Conservation (phyloP, 2,797 vertebrate species). For the Acanthiza pusilla region DNA sequence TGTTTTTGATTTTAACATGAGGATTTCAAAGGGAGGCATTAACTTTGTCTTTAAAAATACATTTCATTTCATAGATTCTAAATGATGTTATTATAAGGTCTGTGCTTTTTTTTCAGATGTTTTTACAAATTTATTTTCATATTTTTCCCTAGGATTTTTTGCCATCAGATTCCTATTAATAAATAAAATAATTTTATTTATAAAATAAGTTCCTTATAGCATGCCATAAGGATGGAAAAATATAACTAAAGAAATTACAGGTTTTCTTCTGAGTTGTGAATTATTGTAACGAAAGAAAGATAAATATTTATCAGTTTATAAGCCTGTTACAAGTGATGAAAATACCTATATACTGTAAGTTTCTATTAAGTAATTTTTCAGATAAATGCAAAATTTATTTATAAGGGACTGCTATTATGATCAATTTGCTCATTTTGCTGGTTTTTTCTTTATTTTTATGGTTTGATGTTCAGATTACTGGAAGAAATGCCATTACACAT, state of each 20-base stretch:
- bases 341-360: not conserved
- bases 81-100: slow-evolving; percentile 62
- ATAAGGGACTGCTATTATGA: slow-evolving; percentile 6
- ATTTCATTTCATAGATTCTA: slow-evolving; percentile 67
- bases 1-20: slow-evolving; percentile 77
- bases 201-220: slow-evolving; percentile 3
- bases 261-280: slow-evolving; percentile 42
- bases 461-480: not conserved
- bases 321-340: slow-evolving; percentile 57
- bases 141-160: slow-evolving; percentile 40
- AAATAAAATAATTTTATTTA: slow-evolving; percentile 57
- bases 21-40: slow-evolving; percentile 72
- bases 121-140: slow-evolving; percentile 61
- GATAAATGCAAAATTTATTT: slow-evolving; percentile 58
- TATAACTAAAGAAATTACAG: slow-evolving; percentile 46
- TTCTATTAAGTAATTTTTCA: slow-evolving; percentile 60
- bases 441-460: not conserved
- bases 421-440: slow-evolving; percentile 25
- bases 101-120: slow-evolving; percentile 59
- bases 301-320: slow-evolving; percentile 65
- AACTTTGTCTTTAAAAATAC: slow-evolving; percentile 72
- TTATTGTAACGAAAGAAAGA: slow-evolving; percentile 44
- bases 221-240: slow-evolving; percentile 15
- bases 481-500: not conserved
- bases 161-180: slow-evolving; percentile 54